A percentile compares a stretch with the other conserved stretches of the same genome.
These are phyloP conservation scores for Tetragnatha montana DNA, from an alignment of 2,888 invertebrate species.

Conservation along the genomic window DNA sequence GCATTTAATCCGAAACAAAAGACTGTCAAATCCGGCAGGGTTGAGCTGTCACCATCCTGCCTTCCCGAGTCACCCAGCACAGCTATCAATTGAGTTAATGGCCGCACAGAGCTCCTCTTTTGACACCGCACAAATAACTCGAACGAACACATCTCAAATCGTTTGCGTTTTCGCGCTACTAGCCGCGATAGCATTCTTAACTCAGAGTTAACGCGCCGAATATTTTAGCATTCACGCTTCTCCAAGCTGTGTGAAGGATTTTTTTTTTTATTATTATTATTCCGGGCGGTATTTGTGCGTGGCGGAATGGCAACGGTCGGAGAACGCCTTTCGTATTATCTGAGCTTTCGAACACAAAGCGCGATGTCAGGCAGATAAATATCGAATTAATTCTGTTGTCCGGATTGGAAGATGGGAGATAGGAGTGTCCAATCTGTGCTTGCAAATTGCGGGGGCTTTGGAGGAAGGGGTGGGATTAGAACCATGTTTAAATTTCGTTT, in stretches of 20 bases:
- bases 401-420: constrained; percentile 16
- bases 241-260: constrained; percentile 10
- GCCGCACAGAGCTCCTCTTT: neutral
- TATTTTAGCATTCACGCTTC: constrained; percentile 18
- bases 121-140: constrained; percentile 21
- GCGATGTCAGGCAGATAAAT: constrained; percentile 48
- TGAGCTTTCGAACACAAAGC: constrained; percentile 31
- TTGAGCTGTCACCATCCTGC: neutral
- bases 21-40: neutral
- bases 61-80: neutral
- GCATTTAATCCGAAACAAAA: neutral
- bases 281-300: neutral
- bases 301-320: constrained; percentile 25
- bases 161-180: constrained; percentile 14
- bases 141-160: constrained; percentile 8
- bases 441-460: constrained; percentile 18
- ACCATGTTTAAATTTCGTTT: neutral
- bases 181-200: constrained; percentile 6
- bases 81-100: constrained; percentile 8
- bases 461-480: neutral
- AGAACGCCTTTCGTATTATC: neutral
- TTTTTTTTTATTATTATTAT: neutral
- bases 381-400: constrained; percentile 54
- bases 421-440: constrained; percentile 5
- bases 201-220: constrained; percentile 21